Percentiles rank a stretch among this genome's conserved stretches.
Conservation (phyloP, 2,797 vertebrate genomes). For the Acestrorhynchus altus region DNA sequence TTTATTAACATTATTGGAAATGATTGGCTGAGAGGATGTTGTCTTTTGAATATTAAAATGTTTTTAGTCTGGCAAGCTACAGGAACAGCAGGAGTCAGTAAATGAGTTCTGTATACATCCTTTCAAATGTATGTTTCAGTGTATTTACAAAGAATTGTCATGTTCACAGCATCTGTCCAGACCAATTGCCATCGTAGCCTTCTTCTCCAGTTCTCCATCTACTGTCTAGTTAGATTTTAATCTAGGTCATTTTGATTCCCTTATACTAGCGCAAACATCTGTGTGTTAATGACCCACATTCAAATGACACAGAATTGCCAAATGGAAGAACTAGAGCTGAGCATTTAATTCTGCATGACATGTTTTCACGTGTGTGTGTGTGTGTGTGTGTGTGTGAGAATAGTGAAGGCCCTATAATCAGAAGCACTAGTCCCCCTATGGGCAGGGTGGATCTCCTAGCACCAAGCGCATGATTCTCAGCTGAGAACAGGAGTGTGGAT, state of each 20-base stretch:
- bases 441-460: constrained; percentile 60
- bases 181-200: background rate
- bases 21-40: too few relatives aligned
- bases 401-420: background rate
- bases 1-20: too few relatives aligned
- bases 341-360: background rate
- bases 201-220: background rate
- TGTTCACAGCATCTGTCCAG: background rate
- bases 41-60: background rate
- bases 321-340: constrained; percentile 3
- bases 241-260: background rate
- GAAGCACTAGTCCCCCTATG: background rate
- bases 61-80: background rate
- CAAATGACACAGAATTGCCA: background rate
- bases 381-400: background rate
- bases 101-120: background rate
- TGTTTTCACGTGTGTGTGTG: background rate
- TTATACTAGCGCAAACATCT: background rate
- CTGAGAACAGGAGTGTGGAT: constrained; percentile 65
- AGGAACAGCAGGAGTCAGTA: background rate
- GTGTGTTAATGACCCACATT: background rate
- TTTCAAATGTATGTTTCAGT: background rate
- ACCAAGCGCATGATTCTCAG: constrained; percentile 68
- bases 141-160: background rate
- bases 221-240: background rate